Percentiles rank a stretch among this genome's conserved stretches.
Conservation (phyloP, 2,888 invertebrate species). For the Trissoscelio sp. region DNA sequence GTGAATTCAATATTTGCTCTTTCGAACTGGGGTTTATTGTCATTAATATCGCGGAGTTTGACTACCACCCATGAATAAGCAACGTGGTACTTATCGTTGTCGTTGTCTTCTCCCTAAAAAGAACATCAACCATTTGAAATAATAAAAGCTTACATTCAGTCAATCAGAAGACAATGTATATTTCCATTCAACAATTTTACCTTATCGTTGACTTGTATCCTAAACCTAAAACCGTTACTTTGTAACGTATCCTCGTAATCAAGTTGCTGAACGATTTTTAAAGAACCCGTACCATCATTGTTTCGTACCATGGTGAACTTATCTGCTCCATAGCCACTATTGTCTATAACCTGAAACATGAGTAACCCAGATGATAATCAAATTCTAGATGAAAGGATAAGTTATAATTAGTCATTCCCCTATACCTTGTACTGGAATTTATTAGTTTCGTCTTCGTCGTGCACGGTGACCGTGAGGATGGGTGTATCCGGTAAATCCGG, state of each 20-base stretch:
- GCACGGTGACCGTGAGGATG: slow-evolving; percentile 96
- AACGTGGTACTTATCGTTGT: slow-evolving; percentile 98
- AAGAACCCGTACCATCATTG: slow-evolving; percentile 96
- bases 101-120: slow-evolving; percentile 92
- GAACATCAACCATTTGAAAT: too few relatives aligned
- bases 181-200: slow-evolving; percentile 74
- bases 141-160: too few relatives aligned
- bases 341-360: slow-evolving; percentile 89
- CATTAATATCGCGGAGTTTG: slow-evolving; percentile 96
- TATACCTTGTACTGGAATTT: slow-evolving; percentile 95
- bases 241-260: slow-evolving; percentile 98
- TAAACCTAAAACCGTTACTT: slow-evolving; percentile 97
- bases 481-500: slow-evolving; percentile 96
- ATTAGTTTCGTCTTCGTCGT: slow-evolving; percentile 98
- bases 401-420: neutral
- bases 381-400: neutral
- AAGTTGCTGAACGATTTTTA: slow-evolving; percentile 97
- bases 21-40: slow-evolving; percentile 98
- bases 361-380: neutral
- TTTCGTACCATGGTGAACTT: slow-evolving; percentile 98
- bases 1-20: slow-evolving; percentile 96
- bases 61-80: slow-evolving; percentile 98
- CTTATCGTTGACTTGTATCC: slow-evolving; percentile 97
- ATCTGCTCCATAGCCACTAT: slow-evolving; percentile 97
- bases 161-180: too few relatives aligned